Percentiles rank a stretch among this genome's conserved stretches.
These are phyloP conservation scores for Ictalurus furcatus DNA, from an alignment of 2,113 vertebrate species.

Conservation along the genomic window DNA sequence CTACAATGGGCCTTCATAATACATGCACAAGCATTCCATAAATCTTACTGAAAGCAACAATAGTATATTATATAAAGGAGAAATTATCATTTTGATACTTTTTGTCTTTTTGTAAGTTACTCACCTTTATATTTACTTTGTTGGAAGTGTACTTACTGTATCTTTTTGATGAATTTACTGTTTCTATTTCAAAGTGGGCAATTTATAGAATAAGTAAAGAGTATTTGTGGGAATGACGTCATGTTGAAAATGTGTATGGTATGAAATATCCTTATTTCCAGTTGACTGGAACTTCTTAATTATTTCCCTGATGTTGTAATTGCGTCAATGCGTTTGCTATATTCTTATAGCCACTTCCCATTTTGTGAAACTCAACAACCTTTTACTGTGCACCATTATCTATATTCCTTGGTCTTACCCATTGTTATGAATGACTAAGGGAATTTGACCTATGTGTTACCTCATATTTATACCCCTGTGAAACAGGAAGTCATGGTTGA, in stretches of 20 bases:
- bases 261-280: neutral
- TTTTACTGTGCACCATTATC: no score
- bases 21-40: neutral
- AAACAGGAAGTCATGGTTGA: no score
- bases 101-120: neutral
- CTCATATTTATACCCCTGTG: no score
- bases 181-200: neutral
- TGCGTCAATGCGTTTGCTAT: no score
- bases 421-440: no score
- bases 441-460: no score
- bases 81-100: neutral
- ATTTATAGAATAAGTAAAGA: neutral
- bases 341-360: no score
- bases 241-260: neutral
- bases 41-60: neutral
- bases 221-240: neutral
- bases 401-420: no score
- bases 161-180: neutral
- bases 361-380: no score
- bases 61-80: neutral
- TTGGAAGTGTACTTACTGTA: neutral
- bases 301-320: no score
- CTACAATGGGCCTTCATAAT: neutral
- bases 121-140: neutral
- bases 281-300: no score